Evolutionary conservation across 2,888 invertebrate species (phyloP), one percentile per base, ranked within the genome.

Genomic region (Macroteleia sp.): DNA sequence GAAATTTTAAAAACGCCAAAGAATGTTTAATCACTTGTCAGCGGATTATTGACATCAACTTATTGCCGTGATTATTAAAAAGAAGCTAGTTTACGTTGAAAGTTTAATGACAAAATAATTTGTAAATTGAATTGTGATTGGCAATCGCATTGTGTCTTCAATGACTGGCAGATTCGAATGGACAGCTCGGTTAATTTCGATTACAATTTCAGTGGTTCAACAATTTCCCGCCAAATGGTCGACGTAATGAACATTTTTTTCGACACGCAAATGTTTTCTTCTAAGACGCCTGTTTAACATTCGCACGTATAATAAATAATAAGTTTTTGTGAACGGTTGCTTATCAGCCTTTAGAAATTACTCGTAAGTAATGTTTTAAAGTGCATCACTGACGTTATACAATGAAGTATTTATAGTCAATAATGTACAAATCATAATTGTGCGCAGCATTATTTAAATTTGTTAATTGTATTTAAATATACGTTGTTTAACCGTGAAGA

Each of bases 191-290:
- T 4, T 28, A 59, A 16, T 62, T 39, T 12, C 50, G 34, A 61
- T 61, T 62, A 46, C 30, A 32, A 32, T 74, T 44, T 66, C 54
- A 67, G 67, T 48, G 54, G 56, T 48, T 30, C 50, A 61, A 56
- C 25, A 69, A 28, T 48, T 62, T 61, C 41, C 54, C 36, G 36
- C 32, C 56, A 10, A 61, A 62, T 46, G 36, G 28, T 64, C 64
- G 64, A 64, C 41, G 56, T 64, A 76, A 70, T 25, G n/a, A 48
- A 28, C 12, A 54, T 57, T 57, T 56, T 69, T 42, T 56, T n/a
- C 16, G 10, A 34, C 16, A 52, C 19, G 34, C 32, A 39, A 19
- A 16, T 36, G 36, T 39, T 66, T 25, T 41, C 20, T 44, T 54
- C 54, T 52, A 5, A 46, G 56, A 76, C 22, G 46, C n/a, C n/a